Conservation (phyloP, 2,113 vertebrate species). For the Pagrus major region DNA sequence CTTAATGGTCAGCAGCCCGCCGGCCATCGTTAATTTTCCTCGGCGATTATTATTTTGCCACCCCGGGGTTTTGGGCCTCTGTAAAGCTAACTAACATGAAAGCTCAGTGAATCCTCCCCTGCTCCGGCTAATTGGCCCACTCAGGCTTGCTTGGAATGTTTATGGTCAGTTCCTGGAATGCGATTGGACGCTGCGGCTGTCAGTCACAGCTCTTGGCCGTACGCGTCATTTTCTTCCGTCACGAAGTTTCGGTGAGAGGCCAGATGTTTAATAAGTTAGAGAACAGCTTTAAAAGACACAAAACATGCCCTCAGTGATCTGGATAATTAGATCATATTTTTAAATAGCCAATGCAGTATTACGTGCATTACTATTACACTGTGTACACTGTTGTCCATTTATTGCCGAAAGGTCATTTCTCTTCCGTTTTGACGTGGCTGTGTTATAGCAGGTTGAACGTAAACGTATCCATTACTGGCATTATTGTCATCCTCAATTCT, state of each 20-base stretch:
- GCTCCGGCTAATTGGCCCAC: conserved; percentile 72
- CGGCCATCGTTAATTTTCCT: conserved; percentile 60
- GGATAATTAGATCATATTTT: neutral
- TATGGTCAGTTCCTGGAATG: conserved; percentile 50
- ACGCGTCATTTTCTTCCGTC: conserved; percentile 79
- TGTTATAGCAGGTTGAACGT: conserved; percentile 50
- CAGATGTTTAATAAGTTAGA: conserved; percentile 72
- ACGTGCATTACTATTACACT: too few species aligned
- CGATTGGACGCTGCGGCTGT: conserved; percentile 76
- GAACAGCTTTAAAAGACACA: conserved; percentile 23
- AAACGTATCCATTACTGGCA: neutral
- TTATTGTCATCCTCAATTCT: neutral
- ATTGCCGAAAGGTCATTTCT: conserved; percentile 36
- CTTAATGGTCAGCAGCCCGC: conserved; percentile 21
- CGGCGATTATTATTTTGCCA: conserved; percentile 72
- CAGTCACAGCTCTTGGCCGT: conserved; percentile 50
- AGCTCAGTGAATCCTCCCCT: conserved; percentile 46
- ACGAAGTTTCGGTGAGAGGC: conserved; percentile 81
- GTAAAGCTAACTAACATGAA: conserved; percentile 77
- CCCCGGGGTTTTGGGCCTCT: conserved; percentile 82
- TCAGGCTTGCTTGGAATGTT: conserved; percentile 63
- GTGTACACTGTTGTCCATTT: neutral
- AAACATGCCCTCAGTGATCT: neutral
- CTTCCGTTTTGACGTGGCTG: conserved; percentile 69
- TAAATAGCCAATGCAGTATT: fast-evolving